A percentile compares a stretch with the other conserved stretches of the same genome.
Conservation (phyloP, 2,113 vertebrate species). For the Ploceus nigricollis region DNA sequence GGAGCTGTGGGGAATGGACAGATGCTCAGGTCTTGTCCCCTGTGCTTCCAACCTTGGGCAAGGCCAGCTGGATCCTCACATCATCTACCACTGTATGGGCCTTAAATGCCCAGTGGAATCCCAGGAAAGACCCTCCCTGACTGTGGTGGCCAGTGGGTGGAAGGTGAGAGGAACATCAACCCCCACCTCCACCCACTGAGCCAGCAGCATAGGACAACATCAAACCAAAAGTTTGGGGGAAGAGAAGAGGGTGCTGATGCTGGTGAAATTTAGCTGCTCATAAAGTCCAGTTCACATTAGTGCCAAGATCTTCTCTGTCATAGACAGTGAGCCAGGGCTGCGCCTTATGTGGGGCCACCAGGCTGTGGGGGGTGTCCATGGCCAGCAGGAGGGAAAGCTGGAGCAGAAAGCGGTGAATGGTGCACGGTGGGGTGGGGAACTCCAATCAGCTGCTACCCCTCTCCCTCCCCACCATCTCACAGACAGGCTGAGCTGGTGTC, state of each 20-base stretch:
- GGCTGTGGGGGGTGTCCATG: not conserved
- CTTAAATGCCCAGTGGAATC: not conserved
- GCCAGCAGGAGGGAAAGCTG: not conserved
- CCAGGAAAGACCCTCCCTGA: not conserved
- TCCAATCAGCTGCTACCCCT: conserved; percentile 35
- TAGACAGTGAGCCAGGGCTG: not conserved
- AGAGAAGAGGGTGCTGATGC: not conserved
- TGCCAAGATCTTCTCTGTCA: conserved; percentile 30
- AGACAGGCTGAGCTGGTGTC: conserved; percentile 50
- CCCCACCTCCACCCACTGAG: not conserved
- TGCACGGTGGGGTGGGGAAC: conserved; percentile 40
- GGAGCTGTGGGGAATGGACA: not conserved
- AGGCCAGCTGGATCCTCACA: not conserved
- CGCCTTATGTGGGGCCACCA: not conserved
- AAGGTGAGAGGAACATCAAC: not conserved
- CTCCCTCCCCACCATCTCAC: not conserved
- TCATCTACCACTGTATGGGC: not conserved
- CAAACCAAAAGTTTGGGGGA: not conserved
- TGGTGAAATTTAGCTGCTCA: conserved; percentile 11
- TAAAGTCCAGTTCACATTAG: not conserved
- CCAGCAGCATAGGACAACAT: accelerated
- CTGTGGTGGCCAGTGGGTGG: not conserved
- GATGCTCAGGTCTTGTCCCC: not conserved
- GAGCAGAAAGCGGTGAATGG: not conserved
- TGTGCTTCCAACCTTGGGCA: not conserved